A percentile compares a stretch with the other conserved stretches of the same genome.
phyloP scores from a whole-genome alignment of 2,888 invertebrate genomes.

The Meiosimyza platycephala region DNA sequence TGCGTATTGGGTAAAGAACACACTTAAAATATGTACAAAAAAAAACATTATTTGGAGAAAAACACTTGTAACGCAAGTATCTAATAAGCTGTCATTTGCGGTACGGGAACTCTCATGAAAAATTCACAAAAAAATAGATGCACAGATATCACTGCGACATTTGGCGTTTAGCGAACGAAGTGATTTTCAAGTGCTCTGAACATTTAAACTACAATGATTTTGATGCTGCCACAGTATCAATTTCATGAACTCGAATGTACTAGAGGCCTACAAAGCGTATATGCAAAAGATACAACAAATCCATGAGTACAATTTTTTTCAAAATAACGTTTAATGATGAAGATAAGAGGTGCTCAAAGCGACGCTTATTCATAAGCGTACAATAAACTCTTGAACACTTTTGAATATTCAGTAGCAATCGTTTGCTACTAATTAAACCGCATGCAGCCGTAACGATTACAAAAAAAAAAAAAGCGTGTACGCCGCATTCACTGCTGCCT shows the following conservation, averaged over 20 bases:
- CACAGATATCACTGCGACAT: conserved; percentile 2
- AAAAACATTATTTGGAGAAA: conserved; percentile 33
- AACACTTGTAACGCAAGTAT: background rate
- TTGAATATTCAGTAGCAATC: background rate
- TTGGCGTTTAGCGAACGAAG: conserved; percentile 4
- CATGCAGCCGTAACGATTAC: background rate
- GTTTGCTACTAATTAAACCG: conserved; percentile 23
- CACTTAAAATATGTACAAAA: conserved; percentile 22
- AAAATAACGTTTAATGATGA: conserved; percentile 37
- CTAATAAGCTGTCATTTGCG: conserved; percentile 12
- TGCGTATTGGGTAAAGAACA: conserved; percentile 23
- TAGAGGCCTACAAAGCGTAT: background rate
- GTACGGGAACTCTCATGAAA: background rate
- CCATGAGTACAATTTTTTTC: conserved; percentile 18
- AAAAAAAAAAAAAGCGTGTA: background rate
- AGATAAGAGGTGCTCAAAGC: conserved; percentile 43
- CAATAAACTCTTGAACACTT: conserved; percentile 39
- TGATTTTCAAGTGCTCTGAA: conserved; percentile 14
- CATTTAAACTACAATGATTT: too few relatives aligned
- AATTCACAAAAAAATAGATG: background rate
- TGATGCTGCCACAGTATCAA: background rate
- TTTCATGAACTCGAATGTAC: background rate
- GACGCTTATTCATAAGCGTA: conserved; percentile 39
- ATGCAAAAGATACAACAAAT: background rate
- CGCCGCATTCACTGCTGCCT: conserved; percentile 5